phyloP scores from a whole-genome alignment of 2,797 vertebrate genomes.

The Pipistrellus pygmaeus region DNA sequence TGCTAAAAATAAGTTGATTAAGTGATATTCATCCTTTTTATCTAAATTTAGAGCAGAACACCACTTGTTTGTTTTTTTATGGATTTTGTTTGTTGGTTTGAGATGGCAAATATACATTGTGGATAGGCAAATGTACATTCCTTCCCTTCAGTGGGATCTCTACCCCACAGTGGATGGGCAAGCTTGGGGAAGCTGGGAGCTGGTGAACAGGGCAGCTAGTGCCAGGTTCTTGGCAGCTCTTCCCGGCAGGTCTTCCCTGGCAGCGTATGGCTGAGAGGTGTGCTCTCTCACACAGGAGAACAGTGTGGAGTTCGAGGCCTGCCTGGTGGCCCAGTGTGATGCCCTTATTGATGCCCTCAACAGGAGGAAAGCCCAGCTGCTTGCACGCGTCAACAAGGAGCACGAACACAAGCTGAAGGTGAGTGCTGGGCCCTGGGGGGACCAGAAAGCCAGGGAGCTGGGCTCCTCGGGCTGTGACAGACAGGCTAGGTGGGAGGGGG shows the following conservation, averaged over 20 bases:
- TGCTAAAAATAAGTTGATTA: slow-evolving; percentile 2
- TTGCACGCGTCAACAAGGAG: slow-evolving; percentile 97
- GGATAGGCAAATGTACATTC: background rate
- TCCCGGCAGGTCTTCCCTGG: background rate
- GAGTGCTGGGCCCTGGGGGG: slow-evolving; percentile 47
- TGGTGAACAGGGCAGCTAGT: no score
- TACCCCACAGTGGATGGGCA: background rate
- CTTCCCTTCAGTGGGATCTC: background rate
- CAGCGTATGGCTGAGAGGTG: background rate
- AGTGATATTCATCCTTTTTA: background rate
- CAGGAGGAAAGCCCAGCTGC: slow-evolving; percentile 96
- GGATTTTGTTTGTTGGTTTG: no score
- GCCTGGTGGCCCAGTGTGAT: slow-evolving; percentile 98
- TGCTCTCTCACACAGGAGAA: slow-evolving; percentile 92
- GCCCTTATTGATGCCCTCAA: slow-evolving; percentile 98
- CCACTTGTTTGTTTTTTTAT: no score
- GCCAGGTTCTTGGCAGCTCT: no score
- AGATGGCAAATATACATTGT: background rate
- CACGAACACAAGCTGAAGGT: slow-evolving; percentile 99
- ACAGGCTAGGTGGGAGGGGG: accelerated
- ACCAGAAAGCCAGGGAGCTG: background rate
- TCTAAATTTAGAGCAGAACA: slow-evolving; percentile 13
- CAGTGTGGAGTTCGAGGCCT: slow-evolving; percentile 98
- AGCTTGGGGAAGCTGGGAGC: background rate
- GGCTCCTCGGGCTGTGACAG: accelerated